Conservation (phyloP, 2,888 invertebrate species). For the Pseudococcus longispinus region DNA sequence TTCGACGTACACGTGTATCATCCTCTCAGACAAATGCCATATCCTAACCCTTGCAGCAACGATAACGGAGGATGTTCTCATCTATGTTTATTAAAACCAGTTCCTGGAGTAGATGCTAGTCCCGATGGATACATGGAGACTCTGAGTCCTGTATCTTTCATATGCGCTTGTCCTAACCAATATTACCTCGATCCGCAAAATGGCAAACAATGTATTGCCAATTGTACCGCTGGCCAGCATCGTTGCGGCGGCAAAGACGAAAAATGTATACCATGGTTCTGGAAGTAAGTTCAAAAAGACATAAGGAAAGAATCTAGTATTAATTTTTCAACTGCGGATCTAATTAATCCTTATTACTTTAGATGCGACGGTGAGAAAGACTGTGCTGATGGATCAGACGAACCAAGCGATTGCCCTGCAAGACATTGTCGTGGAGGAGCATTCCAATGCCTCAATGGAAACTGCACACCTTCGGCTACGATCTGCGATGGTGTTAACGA, state of each 20-base stretch:
- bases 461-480: conserved; percentile 90
- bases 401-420: conserved; percentile 81
- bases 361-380: conserved; percentile 91
- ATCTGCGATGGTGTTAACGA: conserved; percentile 94
- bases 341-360: conserved; percentile 59
- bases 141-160: conserved; percentile 78
- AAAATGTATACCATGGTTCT: conserved; percentile 79
- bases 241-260: conserved; percentile 75
- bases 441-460: conserved; percentile 89
- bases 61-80: conserved; percentile 97
- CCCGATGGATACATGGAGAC: conserved; percentile 69
- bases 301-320: neutral
- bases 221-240: conserved; percentile 91
- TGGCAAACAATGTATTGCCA: conserved; percentile 87
- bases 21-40: conserved; percentile 83
- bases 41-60: conserved; percentile 86
- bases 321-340: neutral
- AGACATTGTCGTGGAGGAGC: conserved; percentile 87
- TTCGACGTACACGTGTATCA: conserved; percentile 94
- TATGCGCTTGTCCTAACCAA: conserved; percentile 95
- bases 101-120: conserved; percentile 62
- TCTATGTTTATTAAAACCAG: conserved; percentile 87
- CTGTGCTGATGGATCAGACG: conserved; percentile 91
- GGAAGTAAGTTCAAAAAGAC: conserved; percentile 69
- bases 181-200: conserved; percentile 79